Evolutionary conservation across 2,888 invertebrate genomes (phyloP).

Genomic region (Octodonta nipae): DNA sequence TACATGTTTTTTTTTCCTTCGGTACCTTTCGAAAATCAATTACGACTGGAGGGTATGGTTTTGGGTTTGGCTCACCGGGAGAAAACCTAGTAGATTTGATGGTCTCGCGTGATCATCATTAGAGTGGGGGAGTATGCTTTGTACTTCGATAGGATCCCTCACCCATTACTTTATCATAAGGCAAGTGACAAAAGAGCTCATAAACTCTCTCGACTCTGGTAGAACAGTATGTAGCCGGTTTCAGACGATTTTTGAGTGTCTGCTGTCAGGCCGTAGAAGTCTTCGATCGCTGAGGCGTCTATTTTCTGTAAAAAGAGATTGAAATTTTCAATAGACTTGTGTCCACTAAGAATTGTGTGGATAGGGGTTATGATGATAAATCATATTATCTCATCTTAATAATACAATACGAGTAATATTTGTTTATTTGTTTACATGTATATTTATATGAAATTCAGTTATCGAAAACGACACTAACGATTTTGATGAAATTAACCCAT

Average conservation of each 20-base stretch:
- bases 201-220: constrained; percentile 61
- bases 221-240: constrained; percentile 98
- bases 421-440: too few relatives aligned
- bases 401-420: too few relatives aligned
- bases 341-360: too few relatives aligned
- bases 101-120: not conserved
- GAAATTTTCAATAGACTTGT: too few relatives aligned
- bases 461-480: too few relatives aligned
- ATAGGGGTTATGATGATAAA: too few relatives aligned
- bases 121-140: constrained; percentile 2
- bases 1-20: not conserved
- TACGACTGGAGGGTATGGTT: too few relatives aligned
- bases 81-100: too few relatives aligned
- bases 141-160: constrained; percentile 5
- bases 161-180: constrained; percentile 8
- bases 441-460: too few relatives aligned
- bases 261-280: constrained; percentile 97
- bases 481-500: too few relatives aligned
- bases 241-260: constrained; percentile 98
- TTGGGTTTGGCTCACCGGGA: too few relatives aligned
- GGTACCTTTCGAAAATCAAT: not conserved
- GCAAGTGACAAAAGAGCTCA: constrained; percentile 20
- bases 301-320: constrained; percentile 68
- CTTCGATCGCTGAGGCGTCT: constrained; percentile 96
- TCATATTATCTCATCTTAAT: too few relatives aligned